Base-by-base conservation (phyloP, 2,113 vertebrate genomes). In the Paramisgurnus dabryanus region DNA sequence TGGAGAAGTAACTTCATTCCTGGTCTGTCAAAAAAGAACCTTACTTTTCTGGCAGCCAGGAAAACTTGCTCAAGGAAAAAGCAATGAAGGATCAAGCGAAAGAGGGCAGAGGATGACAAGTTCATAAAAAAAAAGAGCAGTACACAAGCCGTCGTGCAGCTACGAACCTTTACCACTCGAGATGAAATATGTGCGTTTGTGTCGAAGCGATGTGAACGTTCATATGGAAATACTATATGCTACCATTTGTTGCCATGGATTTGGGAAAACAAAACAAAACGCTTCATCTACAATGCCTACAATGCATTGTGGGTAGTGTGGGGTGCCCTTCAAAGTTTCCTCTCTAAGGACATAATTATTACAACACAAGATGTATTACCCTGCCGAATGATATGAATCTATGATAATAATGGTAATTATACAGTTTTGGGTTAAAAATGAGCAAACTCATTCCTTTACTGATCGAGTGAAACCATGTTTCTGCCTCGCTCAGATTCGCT, bases 51-150 rank as follows among this genome's bases (percentile, higher is more conserved):
- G 78, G 78, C 49, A 80, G 79, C 79, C 61, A 58, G 49, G 49
- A 73, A 67, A 80, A 71, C 69, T 80, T 80, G 50, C 70, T 64
- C 53, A 70, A 70, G 67, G 67, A 79, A 71, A 79, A 79, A 70
- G 58, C 4, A 63, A 43, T 41, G 77, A 34, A 41, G 77, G 67
- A 63, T 63, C 34, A 79, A 79, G 76, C 49, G 55, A 69, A 78
- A 60, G 70, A 60, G 78, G 67, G 66, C 71, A 58, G 70, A 60
- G 67, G 67, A 80, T 73, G 72, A 75, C 63, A 72, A 80, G 57
- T 67, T 8, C 40, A 60, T 13, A n/a, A 40, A 41, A 57, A 57
- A 67, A 53, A 47, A 61, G 72, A 75, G 11, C 18, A 47, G 58
- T 63, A 64, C 41, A 75, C 72, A 63, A 64, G 72, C 22, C 40